Base-by-base conservation (phyloP, 2,113 vertebrate genomes). In the Acrocephalus kingi region DNA sequence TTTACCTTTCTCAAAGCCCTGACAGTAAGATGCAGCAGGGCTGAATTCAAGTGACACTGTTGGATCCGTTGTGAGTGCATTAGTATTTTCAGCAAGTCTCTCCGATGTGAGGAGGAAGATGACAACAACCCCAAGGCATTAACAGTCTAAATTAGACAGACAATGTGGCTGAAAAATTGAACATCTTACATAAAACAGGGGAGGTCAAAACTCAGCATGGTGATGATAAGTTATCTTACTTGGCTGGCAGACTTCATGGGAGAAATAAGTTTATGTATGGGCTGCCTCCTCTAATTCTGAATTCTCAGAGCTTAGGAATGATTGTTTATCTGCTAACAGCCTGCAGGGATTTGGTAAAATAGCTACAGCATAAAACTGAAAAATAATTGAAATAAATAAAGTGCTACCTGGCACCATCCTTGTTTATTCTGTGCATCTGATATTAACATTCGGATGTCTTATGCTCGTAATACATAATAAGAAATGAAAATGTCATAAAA, bases 321-420 rank as follows among this genome's bases (percentile, higher is more conserved):
- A 89, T 61, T 93, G 78, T 91, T 94, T 95, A 95, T 93, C 87
- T 87, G 73, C 67, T 93, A 92, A 89, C 76, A 95, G 86, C 92
- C 94, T 93, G 43, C 58, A 94, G 91, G 73, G 93, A 93, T 66
- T 94, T 93, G 48, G 92, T 93, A 89, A 84, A 95, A 95, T 37
- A 79, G 87, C 92, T 96, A 75, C 88, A 84, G 62, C 81, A 91
- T 85, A 95, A 94, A 97, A 96, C 78, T 96, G 93, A 94, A 95
- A 96, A 95, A 97, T 93, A 93, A 97, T 91, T 94, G 91, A 94
- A 97, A 97, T 95, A 94, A 96, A 96, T 96, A 91, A 96, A 97
- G 92, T 96, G 45, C 75, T 96, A 92, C 82, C 87, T 93, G 76
- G 88, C 85, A 96, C 83, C 89, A 84, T 52, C 45, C 56, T 90